Percentiles rank a stretch among this genome's conserved stretches.
Evolutionary conservation across 92 coral and sea anemone species (phyloP).

Genomic region (Bergia puertoricense): DNA sequence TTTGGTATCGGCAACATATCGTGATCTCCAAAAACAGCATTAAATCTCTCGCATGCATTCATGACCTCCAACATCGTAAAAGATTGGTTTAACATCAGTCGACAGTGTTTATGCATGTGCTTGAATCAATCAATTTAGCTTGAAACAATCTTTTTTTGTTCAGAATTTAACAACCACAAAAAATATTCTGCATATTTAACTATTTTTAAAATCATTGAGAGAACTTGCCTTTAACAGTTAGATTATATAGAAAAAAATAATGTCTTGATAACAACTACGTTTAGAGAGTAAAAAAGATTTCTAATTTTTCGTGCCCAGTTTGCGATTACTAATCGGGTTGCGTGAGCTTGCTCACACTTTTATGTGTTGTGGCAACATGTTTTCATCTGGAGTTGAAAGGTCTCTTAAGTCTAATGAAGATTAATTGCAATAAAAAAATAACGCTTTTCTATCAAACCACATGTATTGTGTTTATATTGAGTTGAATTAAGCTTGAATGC

Average conservation of each 20-base stretch:
- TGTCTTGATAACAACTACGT: background rate
- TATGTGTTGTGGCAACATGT: background rate
- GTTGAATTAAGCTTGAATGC: background rate
- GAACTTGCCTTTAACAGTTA: too few species aligned
- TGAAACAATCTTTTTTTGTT: background rate
- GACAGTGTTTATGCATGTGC: conserved; percentile 16
- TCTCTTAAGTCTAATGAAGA: conserved; percentile 18
- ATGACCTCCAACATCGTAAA: background rate
- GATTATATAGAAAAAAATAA: background rate
- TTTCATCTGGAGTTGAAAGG: conserved; percentile 31
- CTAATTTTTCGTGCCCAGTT: background rate
- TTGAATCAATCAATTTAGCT: background rate
- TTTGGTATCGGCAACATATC: background rate
- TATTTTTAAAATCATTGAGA: too few species aligned
- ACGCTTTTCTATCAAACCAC: conserved; percentile 8
- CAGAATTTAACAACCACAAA: too few species aligned
- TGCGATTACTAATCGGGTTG: background rate
- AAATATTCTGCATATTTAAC: too few species aligned
- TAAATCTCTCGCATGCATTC: background rate
- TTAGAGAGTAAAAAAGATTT: background rate
- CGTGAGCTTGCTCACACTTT: background rate
- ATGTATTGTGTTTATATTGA: conserved; percentile 24
- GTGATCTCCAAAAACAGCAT: conserved; percentile 4
- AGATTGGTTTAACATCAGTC: background rate
- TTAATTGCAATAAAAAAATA: conserved; percentile 11